phyloP scores from a whole-genome alignment of 2,888 invertebrate species.

The Andrena fulva region DNA sequence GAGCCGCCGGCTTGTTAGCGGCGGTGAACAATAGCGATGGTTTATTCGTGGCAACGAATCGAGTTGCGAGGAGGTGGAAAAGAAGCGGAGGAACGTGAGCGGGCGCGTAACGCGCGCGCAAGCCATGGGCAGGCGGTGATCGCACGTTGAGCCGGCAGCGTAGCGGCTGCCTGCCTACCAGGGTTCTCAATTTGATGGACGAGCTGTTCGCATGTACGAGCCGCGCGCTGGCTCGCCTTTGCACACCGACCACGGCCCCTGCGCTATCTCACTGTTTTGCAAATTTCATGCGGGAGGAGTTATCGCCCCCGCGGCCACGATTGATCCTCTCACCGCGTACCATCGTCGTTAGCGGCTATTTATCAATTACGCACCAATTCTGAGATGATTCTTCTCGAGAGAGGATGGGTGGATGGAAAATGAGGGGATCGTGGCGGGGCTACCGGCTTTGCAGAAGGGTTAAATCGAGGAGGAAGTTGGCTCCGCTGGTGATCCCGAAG shows the following conservation, averaged over 20 bases:
- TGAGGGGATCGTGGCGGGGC: neutral
- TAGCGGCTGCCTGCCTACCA: slow-evolving; percentile 61
- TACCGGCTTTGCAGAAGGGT: neutral
- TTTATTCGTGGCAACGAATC: slow-evolving; percentile 48
- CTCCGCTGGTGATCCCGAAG: slow-evolving; percentile 22
- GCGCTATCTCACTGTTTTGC: slow-evolving; percentile 81
- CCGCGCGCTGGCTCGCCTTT: slow-evolving; percentile 64
- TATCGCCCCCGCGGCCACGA: slow-evolving; percentile 72
- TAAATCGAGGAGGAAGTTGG: neutral
- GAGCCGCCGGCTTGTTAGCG: neutral
- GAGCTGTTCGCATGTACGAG: slow-evolving; percentile 82
- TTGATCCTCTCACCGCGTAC: slow-evolving; percentile 69
- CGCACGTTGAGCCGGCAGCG: slow-evolving; percentile 66
- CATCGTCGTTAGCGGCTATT: slow-evolving; percentile 58
- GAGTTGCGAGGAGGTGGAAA: slow-evolving; percentile 34
- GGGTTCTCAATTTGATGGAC: slow-evolving; percentile 82
- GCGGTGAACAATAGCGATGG: slow-evolving; percentile 49
- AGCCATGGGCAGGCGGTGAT: slow-evolving; percentile 63
- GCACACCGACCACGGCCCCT: slow-evolving; percentile 74
- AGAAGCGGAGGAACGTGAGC: slow-evolving; percentile 55
- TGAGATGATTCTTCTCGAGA: slow-evolving; percentile 22
- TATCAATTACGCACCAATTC: slow-evolving; percentile 62
- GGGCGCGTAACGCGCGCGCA: slow-evolving; percentile 69
- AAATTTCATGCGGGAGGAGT: slow-evolving; percentile 79
- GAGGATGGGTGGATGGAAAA: neutral